Evolutionary conservation across 2,888 invertebrate species (phyloP), one percentile per base, ranked within the genome.

Genomic region (Apotomis capreana): DNA sequence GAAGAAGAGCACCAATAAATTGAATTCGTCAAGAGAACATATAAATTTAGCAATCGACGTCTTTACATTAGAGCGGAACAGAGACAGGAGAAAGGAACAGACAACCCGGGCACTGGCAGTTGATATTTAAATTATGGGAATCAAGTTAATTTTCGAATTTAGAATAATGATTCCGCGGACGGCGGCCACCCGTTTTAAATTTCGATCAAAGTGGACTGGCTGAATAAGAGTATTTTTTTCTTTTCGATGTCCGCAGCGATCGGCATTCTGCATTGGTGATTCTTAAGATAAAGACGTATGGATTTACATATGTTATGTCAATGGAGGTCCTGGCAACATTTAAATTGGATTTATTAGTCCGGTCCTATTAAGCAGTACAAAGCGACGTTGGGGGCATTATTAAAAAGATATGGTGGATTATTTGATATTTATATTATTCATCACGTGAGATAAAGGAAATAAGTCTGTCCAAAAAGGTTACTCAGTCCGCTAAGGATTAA

Each of bases 301-400:
- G 81, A 92, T 93, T 92, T 89, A 92, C 93, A 93, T 93, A 92
- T 91, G 92, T 91, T 91, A 90, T 92, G 89, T 90, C 90, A 91
- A 84, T 76, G 88, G 89, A 87, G 88, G 91, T 87, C 90, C 87
- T 84, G 86, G 83, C 80, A 82, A 89, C 87, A 87, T 92, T 92
- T 92, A 92, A 93, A 92, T 92, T 91, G 92, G 89, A 93, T 92
- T 92, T 93, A 92, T 92, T 91, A 91, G 91, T 87, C 85, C 86
- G 84, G 84, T 78, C 84, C 85, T 81, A 88, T 89, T 87, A 90
- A 88, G 80, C 80, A 82, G 84, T 79, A 83, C 81, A 77, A 74
- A 79, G 81, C 91, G 79, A 85, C 87, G 90, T 89, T 85, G 91
- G 91, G 83, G 90, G 89, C 85, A 84, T 82, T 79, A 77, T 77